Base-by-base conservation (phyloP, 2,113 vertebrate genomes). In the Cryptotis parvus region DNA sequence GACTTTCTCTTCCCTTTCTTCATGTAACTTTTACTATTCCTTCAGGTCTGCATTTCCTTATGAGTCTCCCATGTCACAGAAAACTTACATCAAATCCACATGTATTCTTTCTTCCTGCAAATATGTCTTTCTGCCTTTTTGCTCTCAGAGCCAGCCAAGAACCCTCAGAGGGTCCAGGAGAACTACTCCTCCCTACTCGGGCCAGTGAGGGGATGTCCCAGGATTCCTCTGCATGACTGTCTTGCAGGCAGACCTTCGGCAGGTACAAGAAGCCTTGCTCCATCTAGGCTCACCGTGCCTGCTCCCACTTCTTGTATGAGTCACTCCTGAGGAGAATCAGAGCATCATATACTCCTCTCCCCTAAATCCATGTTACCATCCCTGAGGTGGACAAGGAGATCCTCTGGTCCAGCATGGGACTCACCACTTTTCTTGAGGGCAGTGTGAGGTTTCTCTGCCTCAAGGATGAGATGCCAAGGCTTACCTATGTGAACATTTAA, bases 81-180 rank as follows among this genome's bases (percentile, higher is more conserved):
- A 35, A 43, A 43, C 33, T 12, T 4, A 58, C 4, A n/a, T 31
- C 10, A 68, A 66, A 74, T 65, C 55, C 73, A 52, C 43, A 4
- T 14, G 12, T 35, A 27, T 15, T 31, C 31, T 84, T 73, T 63
- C 41, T 52, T 79, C 41, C 55, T 66, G 73, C 41, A 65, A 24
- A 65, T 31, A 35, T 3, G 8, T 58, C 91, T 89, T 35, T 66
- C 29, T 52, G 41, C 35, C 49, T 49, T 74, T 89, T 73, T 8
- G 31, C 66, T 79, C 78, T 84, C 55, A 89, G 55, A 41, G 24
- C 79, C 79, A 78, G 66, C 68, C 52, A 84, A 68, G 49, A 24
- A 66, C 31, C 41, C 43, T 26, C n/a, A 70, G 52, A 52, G 31
- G 43, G 29, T 26, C 1, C 0, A 89, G 55, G 74, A 37, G 22